Evolutionary conservation across 2,888 invertebrate genomes (phyloP).

Genomic region (Agriotes lineatus): DNA sequence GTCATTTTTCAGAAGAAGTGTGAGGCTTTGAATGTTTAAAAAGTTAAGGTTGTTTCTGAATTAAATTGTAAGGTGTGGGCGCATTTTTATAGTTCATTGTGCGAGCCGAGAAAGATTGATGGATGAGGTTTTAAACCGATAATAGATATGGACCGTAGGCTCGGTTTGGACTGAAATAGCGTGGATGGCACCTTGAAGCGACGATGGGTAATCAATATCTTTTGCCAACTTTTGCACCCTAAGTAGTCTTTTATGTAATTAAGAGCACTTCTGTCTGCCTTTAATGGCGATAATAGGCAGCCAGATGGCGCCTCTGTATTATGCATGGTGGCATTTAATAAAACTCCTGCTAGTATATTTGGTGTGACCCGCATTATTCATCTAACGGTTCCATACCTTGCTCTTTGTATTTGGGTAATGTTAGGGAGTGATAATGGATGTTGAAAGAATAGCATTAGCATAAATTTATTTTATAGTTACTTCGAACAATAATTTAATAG

Average conservation of each 20-base stretch:
- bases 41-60: slow-evolving; percentile 24
- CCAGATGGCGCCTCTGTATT: neutral
- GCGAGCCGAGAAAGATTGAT: neutral
- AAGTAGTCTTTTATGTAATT: neutral
- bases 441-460: too few species aligned
- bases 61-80: slow-evolving; percentile 29
- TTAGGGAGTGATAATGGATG: too few species aligned
- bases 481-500: too few species aligned
- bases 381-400: too few species aligned
- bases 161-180: neutral
- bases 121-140: slow-evolving; percentile 1
- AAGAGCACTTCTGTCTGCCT: too few species aligned
- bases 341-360: too few species aligned
- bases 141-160: neutral
- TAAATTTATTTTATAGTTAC: too few species aligned
- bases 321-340: too few species aligned
- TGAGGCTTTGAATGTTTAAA: slow-evolving; percentile 27
- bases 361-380: too few species aligned
- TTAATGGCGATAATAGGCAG: too few species aligned
- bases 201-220: neutral
- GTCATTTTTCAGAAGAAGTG: slow-evolving; percentile 21
- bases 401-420: too few species aligned
- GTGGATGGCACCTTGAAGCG: neutral
- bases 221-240: neutral
- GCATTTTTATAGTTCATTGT: slow-evolving; percentile 9